Evolutionary conservation across 2,888 invertebrate genomes (phyloP).

Genomic region (Drosophila recens): DNA sequence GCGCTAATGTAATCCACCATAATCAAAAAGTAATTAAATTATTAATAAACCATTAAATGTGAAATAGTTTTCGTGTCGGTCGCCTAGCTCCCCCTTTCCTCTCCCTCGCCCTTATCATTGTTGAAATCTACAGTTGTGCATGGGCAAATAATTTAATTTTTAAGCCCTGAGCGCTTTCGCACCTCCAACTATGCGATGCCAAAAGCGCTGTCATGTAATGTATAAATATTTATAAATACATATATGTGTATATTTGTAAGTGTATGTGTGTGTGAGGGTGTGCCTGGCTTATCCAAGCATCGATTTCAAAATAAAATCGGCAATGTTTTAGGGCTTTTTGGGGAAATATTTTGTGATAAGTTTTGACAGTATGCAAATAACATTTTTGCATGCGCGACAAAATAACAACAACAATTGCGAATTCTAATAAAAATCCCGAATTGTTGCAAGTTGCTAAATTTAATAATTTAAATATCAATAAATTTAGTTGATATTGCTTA

Average conservation of each 20-base stretch:
- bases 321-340: constrained; percentile 64
- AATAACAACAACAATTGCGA: constrained; percentile 1
- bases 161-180: constrained; percentile 64
- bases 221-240: constrained; percentile 47
- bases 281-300: constrained; percentile 51
- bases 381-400: constrained; percentile 28
- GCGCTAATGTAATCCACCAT: constrained; percentile 78
- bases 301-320: constrained; percentile 65
- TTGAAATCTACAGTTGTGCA: constrained; percentile 61
- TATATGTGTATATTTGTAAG: background rate
- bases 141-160: constrained; percentile 65
- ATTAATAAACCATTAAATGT: constrained; percentile 82
- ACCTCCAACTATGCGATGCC: constrained; percentile 51
- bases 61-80: constrained; percentile 66
- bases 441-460: constrained; percentile 17
- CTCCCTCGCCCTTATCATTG: background rate
- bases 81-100: background rate
- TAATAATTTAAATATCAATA: constrained; percentile 23
- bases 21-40: constrained; percentile 82
- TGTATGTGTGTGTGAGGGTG: constrained; percentile 10
- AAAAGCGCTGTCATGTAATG: constrained; percentile 33
- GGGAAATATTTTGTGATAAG: constrained; percentile 65
- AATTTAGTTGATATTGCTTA: background rate
- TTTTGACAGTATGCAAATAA: constrained; percentile 76
- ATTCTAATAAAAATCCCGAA: background rate